phyloP scores from a whole-genome alignment of 2,797 vertebrate genomes.

The Poliocrania exsul region DNA sequence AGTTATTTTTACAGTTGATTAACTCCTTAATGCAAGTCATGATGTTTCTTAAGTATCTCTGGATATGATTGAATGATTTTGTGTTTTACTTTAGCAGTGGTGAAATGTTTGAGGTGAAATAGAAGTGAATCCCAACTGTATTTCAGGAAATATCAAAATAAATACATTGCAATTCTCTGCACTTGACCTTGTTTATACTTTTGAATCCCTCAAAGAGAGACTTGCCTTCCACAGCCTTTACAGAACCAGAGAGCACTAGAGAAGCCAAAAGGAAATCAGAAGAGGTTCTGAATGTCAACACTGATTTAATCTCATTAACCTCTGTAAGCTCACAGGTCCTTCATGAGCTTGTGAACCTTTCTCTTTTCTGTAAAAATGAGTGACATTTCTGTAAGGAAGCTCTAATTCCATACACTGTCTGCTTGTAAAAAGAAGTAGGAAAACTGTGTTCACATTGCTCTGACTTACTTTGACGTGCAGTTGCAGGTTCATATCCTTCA shows the following conservation, averaged over 20 bases:
- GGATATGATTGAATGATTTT: not conserved
- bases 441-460: not conserved
- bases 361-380: not conserved
- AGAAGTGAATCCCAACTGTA: not conserved
- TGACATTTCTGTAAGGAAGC: not conserved
- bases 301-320: not conserved
- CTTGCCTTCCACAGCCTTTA: not conserved
- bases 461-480: not conserved
- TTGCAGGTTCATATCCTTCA: not conserved
- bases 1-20: conserved; percentile 10
- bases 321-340: not conserved
- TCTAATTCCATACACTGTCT: not conserved
- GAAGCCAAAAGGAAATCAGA: not conserved
- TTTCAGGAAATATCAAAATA: not conserved
- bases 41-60: not conserved
- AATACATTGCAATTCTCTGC: not conserved
- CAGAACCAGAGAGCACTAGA: not conserved
- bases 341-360: not conserved
- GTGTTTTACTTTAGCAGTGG: not conserved
- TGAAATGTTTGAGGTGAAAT: not conserved
- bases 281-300: not conserved
- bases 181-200: not conserved
- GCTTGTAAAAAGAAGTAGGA: not conserved
- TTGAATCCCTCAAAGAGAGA: not conserved
- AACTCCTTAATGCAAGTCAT: not conserved